These are phyloP conservation scores for Mamestra configurata DNA, from an alignment of 1,140 invertebrate genomes.

Conservation along the genomic window DNA sequence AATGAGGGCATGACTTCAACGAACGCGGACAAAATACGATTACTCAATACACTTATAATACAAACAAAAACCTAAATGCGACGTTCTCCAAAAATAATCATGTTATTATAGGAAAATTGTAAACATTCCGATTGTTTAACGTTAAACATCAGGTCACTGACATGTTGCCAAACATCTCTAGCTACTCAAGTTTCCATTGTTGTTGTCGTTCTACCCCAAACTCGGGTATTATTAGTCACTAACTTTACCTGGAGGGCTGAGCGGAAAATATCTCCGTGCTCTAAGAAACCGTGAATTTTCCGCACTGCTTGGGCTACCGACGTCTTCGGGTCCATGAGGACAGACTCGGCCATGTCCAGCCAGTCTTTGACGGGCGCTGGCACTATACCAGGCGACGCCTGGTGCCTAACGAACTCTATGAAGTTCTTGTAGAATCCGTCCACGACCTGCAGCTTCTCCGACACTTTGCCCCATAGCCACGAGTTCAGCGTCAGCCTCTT, in stretches of 20 bases:
- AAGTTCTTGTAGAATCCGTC: conserved; percentile 90
- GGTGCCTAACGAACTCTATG: conserved; percentile 87
- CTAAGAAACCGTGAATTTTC: conserved; percentile 87
- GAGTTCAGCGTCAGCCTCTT: conserved; percentile 83
- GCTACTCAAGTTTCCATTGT: conserved; percentile 17
- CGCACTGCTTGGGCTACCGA: conserved; percentile 86
- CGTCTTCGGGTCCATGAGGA: conserved; percentile 88
- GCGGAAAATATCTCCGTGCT: conserved; percentile 89
- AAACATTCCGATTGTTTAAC: conserved; percentile 28
- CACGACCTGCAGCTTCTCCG: conserved; percentile 87
- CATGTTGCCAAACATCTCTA: conserved; percentile 22
- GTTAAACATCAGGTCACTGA: conserved; percentile 33
- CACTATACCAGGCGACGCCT: conserved; percentile 80
- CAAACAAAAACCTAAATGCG: conserved; percentile 17
- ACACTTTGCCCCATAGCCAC: conserved; percentile 89
- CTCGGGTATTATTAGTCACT: conserved; percentile 14
- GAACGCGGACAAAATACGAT: conserved; percentile 33
- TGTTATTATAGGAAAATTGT: background rate
- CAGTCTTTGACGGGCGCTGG: conserved; percentile 88
- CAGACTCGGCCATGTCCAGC: conserved; percentile 89
- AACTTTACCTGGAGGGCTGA: conserved; percentile 89
- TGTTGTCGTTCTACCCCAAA: conserved; percentile 14
- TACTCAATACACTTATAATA: conserved; percentile 19
- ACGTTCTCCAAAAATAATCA: conserved; percentile 13
- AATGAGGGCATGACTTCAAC: conserved; percentile 28